Evolutionary conservation across 2,888 invertebrate genomes (phyloP).

Genomic region (Lithophane leautieri): DNA sequence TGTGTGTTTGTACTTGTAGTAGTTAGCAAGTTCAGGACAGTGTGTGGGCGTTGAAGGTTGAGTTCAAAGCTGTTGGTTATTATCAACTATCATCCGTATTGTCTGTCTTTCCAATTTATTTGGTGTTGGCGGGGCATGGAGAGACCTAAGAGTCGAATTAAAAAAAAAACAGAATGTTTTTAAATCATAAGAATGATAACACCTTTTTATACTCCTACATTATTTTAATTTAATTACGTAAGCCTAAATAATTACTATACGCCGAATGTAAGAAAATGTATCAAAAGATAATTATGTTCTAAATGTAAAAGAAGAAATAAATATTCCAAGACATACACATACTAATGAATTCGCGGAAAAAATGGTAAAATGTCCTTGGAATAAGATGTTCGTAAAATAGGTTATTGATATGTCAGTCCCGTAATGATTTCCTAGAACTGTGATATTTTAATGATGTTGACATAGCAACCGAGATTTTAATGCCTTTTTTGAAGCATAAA

Average conservation of each 20-base stretch:
- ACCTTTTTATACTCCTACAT: too few species aligned
- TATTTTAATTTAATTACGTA: background rate
- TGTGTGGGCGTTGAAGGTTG: slow-evolving; percentile 23
- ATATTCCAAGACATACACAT: background rate
- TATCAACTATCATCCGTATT: background rate
- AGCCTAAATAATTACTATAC: background rate
- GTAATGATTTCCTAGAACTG: slow-evolving; percentile 16
- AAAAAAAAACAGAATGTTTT: background rate
- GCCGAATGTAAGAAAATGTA: background rate
- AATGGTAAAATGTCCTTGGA: background rate
- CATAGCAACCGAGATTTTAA: background rate
- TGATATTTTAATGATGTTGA: slow-evolving; percentile 11
- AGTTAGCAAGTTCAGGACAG: slow-evolving; percentile 64
- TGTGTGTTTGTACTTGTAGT: slow-evolving; percentile 55
- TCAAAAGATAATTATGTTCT: background rate
- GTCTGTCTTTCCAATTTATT: background rate
- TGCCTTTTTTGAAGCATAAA: background rate
- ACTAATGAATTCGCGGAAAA: slow-evolving; percentile 26
- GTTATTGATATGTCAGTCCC: background rate
- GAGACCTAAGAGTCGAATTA: background rate
- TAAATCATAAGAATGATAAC: background rate
- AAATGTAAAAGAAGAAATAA: background rate
- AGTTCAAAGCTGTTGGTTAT: slow-evolving; percentile 22
- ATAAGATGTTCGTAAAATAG: background rate
- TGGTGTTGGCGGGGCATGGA: too few species aligned